These are phyloP conservation scores for Peromyscus aztecus DNA, from an alignment of 2,797 vertebrate species.

Conservation along the genomic window DNA sequence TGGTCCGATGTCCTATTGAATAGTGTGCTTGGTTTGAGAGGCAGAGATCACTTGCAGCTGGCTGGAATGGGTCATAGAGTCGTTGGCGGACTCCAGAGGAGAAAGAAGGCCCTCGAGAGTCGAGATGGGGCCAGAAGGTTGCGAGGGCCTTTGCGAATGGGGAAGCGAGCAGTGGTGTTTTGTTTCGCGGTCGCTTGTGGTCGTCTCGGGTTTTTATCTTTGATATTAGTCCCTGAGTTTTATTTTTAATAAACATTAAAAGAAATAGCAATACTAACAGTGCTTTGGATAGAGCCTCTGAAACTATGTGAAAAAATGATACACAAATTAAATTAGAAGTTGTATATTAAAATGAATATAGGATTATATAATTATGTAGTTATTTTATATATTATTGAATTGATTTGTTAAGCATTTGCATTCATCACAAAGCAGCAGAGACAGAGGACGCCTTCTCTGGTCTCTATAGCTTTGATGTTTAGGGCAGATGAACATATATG, in stretches of 20 bases:
- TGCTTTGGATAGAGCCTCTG: background rate
- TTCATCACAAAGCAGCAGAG: background rate
- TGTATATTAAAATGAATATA: background rate
- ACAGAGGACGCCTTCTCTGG: background rate
- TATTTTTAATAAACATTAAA: background rate
- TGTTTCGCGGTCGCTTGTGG: background rate
- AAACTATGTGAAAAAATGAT: background rate
- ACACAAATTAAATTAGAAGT: constrained; percentile 43
- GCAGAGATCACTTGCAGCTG: background rate
- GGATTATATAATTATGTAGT: background rate
- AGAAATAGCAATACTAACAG: background rate
- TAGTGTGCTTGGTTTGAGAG: background rate
- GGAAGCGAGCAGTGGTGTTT: background rate
- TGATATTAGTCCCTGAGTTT: background rate
- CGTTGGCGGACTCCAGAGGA: background rate
- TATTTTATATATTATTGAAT: constrained; percentile 13
- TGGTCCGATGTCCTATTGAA: background rate
- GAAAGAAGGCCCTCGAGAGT: background rate
- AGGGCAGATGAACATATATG: background rate
- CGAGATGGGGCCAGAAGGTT: no score
- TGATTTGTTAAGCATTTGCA: constrained; percentile 13
- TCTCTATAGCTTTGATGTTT: constrained; percentile 7
- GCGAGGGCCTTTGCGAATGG: background rate
- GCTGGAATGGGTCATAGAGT: no score
- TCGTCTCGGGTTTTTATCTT: background rate